phyloP scores from a whole-genome alignment of 2,888 invertebrate species.

The Pseudococcus viburni region DNA sequence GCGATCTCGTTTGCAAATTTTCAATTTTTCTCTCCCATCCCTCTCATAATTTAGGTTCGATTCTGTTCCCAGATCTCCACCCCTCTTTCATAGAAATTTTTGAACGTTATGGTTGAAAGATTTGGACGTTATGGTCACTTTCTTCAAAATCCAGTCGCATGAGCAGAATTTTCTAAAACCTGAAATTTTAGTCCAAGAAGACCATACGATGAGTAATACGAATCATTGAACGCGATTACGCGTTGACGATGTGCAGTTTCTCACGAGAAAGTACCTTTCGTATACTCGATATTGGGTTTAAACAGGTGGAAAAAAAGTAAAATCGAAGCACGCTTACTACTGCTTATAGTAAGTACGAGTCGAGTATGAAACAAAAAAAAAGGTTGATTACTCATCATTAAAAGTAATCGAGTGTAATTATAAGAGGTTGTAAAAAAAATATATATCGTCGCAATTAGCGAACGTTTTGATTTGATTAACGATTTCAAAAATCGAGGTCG shows the following conservation, averaged over 20 bases:
- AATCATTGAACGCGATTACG: not conserved
- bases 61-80: no score
- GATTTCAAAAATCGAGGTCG: not conserved
- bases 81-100: no score
- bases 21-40: no score
- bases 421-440: not conserved
- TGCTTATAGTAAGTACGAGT: not conserved
- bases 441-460: constrained; percentile 2
- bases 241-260: not conserved
- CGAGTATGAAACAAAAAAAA: not conserved
- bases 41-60: no score
- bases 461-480: constrained; percentile 19
- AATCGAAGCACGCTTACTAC: constrained; percentile 5
- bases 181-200: not conserved
- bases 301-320: not conserved
- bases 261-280: constrained; percentile 14
- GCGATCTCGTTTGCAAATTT: no score
- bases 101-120: no score
- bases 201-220: not conserved
- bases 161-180: no score
- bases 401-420: constrained; percentile 29
- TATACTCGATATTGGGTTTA: not conserved
- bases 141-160: no score
- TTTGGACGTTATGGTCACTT: no score
- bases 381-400: constrained; percentile 16